Base-by-base conservation (phyloP, 2,888 invertebrate species). In the Troides helena region DNA sequence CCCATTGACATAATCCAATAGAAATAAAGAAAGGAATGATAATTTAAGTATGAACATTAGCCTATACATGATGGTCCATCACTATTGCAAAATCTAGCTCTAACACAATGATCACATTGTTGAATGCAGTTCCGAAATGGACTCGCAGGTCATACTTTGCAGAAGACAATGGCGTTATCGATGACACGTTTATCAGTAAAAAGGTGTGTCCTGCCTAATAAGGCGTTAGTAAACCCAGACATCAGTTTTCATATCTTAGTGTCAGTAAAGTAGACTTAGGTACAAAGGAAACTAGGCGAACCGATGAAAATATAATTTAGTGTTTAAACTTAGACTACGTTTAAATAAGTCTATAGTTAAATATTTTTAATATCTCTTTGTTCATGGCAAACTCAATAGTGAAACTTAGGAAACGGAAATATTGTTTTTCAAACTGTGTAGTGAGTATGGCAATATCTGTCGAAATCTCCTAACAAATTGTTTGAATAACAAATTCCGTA, bases 131-230 rank as follows among this genome's bases (percentile, higher is more conserved):
- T 82, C 73, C 72, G 71, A 78, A 87, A 85, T 88, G 86, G 85
- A 76, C 78, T 79, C 81, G 81, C 74, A 76, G 72, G 63, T 67
- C 66, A 67, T 46, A 64, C 60, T 73, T 75, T 65, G 70, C 73
- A 64, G 74, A 79, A 82, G 81, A 85, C 83, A 82, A 83, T 82
- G 82, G 80, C 78, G 77, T 76, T 79, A 75, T 73, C 75, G 80
- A 81, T 81, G 82, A 73, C 77, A 70, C 67, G 72, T 74, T 85
- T 90, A 90, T 91, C 90, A 72, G 68, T 67, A 73, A 78, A 74
- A 84, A 85, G 91, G 87, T 82, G 86, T 84, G 89, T 78, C 86
- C 71, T 65, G 72, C 88, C 88, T 72, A 85, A 90, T 82, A 89
- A 81, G 91, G 92, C 78, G 78, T 81, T 78, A 77, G 83, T 79